Evolutionary conservation across 2,797 vertebrate species (phyloP).

Genomic region (Pseudopleuronectes americanus): DNA sequence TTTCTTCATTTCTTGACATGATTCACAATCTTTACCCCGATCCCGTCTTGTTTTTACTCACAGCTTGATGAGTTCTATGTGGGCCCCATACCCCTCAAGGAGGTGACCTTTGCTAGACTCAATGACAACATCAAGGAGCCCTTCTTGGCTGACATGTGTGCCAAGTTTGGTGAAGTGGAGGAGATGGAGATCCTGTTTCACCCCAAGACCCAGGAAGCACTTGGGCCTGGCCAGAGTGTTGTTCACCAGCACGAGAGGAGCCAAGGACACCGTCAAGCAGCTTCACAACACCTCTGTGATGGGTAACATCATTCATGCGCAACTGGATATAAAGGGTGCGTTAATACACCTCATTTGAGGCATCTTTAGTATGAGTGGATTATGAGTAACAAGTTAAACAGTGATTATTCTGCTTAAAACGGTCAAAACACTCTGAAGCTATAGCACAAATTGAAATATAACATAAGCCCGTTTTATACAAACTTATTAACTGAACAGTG

Average conservation of each 20-base stretch:
- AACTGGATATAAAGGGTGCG: slow-evolving; percentile 93
- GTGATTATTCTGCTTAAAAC: too few relatives aligned
- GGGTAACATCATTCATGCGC: slow-evolving; percentile 96
- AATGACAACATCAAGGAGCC: slow-evolving; percentile 96
- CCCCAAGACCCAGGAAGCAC: slow-evolving; percentile 94
- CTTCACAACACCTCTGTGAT: slow-evolving; percentile 95
- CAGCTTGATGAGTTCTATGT: slow-evolving; percentile 95
- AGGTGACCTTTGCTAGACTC: slow-evolving; percentile 94
- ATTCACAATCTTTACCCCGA: background rate
- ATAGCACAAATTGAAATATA: background rate
- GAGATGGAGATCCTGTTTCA: slow-evolving; percentile 95
- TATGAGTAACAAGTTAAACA: background rate
- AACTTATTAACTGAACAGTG: background rate
- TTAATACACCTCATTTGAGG: background rate
- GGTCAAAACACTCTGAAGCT: background rate
- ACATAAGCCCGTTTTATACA: background rate
- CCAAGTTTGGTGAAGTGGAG: slow-evolving; percentile 93
- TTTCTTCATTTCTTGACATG: background rate
- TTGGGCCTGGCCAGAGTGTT: slow-evolving; percentile 92
- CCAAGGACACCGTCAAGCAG: slow-evolving; percentile 92
- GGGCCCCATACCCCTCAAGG: slow-evolving; percentile 93
- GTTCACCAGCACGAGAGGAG: slow-evolving; percentile 92
- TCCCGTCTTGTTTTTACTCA: background rate
- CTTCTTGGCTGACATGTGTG: slow-evolving; percentile 94
- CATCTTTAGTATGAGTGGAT: background rate